phyloP scores from a whole-genome alignment of 2,797 vertebrate species.

The Botia kubotai region DNA sequence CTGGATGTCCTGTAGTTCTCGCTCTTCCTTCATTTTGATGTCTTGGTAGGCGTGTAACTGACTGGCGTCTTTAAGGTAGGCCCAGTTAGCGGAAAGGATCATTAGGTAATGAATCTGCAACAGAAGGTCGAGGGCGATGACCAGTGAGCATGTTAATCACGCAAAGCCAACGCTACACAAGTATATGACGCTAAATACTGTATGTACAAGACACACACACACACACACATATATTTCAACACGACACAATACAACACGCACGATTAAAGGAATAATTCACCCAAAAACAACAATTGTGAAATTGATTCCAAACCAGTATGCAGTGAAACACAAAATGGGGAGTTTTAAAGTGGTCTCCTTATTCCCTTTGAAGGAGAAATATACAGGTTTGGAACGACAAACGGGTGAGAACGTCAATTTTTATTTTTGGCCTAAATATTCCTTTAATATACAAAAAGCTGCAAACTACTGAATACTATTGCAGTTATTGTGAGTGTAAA shows the following conservation, averaged over 20 bases:
- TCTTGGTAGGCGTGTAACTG: constrained; percentile 99
- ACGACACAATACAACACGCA: constrained; percentile 56
- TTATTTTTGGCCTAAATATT: background rate
- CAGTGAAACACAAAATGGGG: background rate
- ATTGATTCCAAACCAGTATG: background rate
- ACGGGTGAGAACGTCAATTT: background rate
- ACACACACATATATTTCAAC: constrained; percentile 52
- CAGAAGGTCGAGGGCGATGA: constrained; percentile 92
- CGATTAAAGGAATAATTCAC: constrained; percentile 62
- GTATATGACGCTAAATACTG: constrained; percentile 79
- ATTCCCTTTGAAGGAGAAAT: background rate
- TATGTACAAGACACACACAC: constrained; percentile 55
- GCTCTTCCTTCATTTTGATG: constrained; percentile 99
- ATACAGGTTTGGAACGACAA: background rate
- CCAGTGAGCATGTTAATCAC: constrained; percentile 94
- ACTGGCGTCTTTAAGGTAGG: constrained; percentile 99
- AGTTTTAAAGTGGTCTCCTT: too few species aligned
- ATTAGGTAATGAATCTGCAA: constrained; percentile 99
- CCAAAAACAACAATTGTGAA: constrained; percentile 37
- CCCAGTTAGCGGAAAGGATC: constrained; percentile 99
- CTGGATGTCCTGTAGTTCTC: constrained; percentile 98
- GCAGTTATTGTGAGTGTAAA: constrained; percentile 42
- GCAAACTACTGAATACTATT: constrained; percentile 14
- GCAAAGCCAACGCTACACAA: constrained; percentile 89
- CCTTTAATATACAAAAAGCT: background rate